A percentile compares a stretch with the other conserved stretches of the same genome.
Conservation (phyloP, 2,888 invertebrate species). For the Steinernema scapterisci region DNA sequence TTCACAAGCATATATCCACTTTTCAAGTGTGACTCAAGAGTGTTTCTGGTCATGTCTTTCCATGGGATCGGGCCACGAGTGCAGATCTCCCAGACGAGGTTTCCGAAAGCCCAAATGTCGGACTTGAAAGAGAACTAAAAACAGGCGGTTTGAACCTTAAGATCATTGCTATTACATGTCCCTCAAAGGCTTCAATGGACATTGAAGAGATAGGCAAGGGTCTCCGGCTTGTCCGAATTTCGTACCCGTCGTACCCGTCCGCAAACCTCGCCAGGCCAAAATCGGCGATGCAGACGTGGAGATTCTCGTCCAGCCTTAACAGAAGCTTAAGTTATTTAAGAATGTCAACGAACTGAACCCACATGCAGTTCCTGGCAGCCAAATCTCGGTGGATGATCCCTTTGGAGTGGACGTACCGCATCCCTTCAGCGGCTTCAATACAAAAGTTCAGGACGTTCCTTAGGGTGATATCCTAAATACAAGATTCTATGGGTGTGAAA, state of each 20-base stretch:
- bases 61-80: neutral
- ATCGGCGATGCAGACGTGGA: neutral
- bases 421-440: neutral
- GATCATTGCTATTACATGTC: too few species aligned
- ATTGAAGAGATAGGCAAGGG: neutral
- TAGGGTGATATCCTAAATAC: neutral
- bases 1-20: too few species aligned
- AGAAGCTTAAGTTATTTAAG: neutral
- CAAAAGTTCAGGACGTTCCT: neutral
- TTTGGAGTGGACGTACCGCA: constrained; percentile 28
- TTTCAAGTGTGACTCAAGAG: too few species aligned
- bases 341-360: neutral
- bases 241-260: constrained; percentile 36
- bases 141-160: too few species aligned
- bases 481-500: too few species aligned
- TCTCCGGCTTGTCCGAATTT: constrained; percentile 34
- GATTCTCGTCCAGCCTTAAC: neutral
- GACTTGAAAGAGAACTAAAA: constrained; percentile 14
- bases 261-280: constrained; percentile 33
- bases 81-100: neutral
- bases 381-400: constrained; percentile 27
- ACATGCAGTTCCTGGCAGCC: constrained; percentile 12
- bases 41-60: too few species aligned
- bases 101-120: constrained; percentile 18
- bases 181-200: neutral